phyloP scores from a whole-genome alignment of 2,113 vertebrate species.

The Vidua chalybeata region DNA sequence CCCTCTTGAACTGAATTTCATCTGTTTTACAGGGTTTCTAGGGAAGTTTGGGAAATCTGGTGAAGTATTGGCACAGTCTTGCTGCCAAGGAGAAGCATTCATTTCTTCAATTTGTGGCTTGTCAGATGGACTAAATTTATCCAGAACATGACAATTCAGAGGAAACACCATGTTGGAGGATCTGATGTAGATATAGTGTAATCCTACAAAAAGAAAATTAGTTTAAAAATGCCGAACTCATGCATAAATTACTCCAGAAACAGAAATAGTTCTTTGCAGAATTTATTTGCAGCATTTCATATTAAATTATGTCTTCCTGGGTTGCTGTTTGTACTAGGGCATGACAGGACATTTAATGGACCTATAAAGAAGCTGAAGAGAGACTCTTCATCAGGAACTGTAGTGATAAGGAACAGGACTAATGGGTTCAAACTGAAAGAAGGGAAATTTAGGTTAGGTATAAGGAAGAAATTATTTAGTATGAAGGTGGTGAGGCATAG shows the following conservation, averaged over 20 bases:
- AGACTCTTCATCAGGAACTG: not conserved
- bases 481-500: not conserved
- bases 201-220: not conserved
- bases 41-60: not conserved
- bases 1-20: not conserved
- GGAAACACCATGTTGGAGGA: fast-evolving
- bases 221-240: not conserved
- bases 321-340: not conserved
- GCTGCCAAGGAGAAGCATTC: not conserved
- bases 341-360: not conserved
- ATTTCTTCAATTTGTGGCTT: not conserved
- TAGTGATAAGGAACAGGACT: not conserved
- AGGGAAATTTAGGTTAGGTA: not conserved
- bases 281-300: not conserved
- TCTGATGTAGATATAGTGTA: not conserved
- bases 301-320: not conserved
- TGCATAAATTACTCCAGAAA: not conserved
- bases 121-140: not conserved
- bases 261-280: not conserved
- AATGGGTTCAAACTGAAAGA: not conserved
- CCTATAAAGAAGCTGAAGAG: not conserved
- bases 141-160: not conserved
- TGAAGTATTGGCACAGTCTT: not conserved
- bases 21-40: not conserved
- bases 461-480: not conserved